Percentiles rank a stretch among this genome's conserved stretches.
Evolutionary conservation across 2,797 vertebrate species (phyloP).

Genomic region (Anguilla marmorata): DNA sequence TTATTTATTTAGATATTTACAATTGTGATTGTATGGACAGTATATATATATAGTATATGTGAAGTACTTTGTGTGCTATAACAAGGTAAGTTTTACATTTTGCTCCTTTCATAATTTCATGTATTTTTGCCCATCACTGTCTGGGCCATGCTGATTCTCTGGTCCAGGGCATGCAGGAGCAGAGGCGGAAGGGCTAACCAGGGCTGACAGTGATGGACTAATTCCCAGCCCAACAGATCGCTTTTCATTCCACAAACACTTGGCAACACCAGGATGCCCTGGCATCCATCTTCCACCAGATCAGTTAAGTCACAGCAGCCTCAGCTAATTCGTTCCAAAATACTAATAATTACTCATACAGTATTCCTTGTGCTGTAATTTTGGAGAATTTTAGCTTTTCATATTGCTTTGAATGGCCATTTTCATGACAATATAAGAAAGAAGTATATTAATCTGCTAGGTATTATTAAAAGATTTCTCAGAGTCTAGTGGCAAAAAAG

Average conservation of each 20-base stretch:
- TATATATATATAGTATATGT: no score
- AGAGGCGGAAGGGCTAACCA: not conserved
- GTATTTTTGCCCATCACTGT: not conserved
- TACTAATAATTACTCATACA: not conserved
- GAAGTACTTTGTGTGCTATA: not conserved
- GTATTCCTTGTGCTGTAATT: not conserved
- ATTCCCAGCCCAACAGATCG: not conserved
- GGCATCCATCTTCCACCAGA: not conserved
- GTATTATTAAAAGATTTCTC: no score
- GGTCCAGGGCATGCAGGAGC: not conserved
- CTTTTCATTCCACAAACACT: slow-evolving; percentile 2
- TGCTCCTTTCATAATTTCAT: not conserved
- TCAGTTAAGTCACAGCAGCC: not conserved
- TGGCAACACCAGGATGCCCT: not conserved
- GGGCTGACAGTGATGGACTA: not conserved
- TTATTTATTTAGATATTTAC: no score
- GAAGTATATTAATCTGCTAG: no score
- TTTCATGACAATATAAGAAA: no score
- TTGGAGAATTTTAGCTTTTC: not conserved
- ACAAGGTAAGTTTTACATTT: not conserved
- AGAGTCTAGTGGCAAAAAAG: no score
- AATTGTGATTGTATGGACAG: no score
- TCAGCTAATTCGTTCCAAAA: not conserved
- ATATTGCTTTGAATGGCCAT: no score
- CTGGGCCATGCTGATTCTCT: not conserved